These are phyloP conservation scores for Noctua pronuba DNA, from an alignment of 2,888 invertebrate species.

Conservation along the genomic window DNA sequence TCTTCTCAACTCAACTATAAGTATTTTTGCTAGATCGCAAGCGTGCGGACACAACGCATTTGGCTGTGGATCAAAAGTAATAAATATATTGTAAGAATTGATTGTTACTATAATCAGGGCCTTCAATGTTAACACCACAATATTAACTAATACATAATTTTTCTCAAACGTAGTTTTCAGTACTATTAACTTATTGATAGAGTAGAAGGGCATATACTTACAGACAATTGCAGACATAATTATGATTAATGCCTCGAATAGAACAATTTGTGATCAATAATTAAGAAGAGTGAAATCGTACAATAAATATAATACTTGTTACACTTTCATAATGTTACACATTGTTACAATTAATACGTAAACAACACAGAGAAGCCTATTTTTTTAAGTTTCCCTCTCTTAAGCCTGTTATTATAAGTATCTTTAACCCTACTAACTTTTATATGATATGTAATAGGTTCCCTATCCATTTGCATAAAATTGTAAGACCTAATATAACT, in stretches of 20 bases:
- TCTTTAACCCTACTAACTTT: slow-evolving; percentile 67
- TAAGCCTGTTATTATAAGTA: slow-evolving; percentile 76
- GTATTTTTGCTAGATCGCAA: slow-evolving; percentile 70
- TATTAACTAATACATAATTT: slow-evolving; percentile 64
- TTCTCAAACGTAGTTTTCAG: slow-evolving; percentile 70
- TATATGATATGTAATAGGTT: slow-evolving; percentile 65
- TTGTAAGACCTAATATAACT: too few species aligned
- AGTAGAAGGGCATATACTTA: slow-evolving; percentile 71
- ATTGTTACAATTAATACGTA: slow-evolving; percentile 86
- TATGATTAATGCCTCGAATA: slow-evolving; percentile 80
- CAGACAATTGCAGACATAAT: slow-evolving; percentile 78
- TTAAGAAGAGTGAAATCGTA: slow-evolving; percentile 88
- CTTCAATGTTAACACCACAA: slow-evolving; percentile 78
- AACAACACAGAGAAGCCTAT: slow-evolving; percentile 83
- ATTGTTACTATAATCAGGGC: slow-evolving; percentile 74
- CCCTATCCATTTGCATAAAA: too few species aligned
- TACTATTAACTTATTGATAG: slow-evolving; percentile 75
- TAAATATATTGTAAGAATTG: slow-evolving; percentile 70
- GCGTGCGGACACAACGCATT: slow-evolving; percentile 79
- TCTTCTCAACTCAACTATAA: slow-evolving; percentile 69
- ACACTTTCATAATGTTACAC: slow-evolving; percentile 88
- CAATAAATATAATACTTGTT: slow-evolving; percentile 87
- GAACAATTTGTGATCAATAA: slow-evolving; percentile 85
- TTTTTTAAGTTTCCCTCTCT: slow-evolving; percentile 85
- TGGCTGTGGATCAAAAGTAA: slow-evolving; percentile 82